Evolutionary conservation across 2,797 vertebrate species (phyloP).

Genomic region (Parotocinclus haroldoi): DNA sequence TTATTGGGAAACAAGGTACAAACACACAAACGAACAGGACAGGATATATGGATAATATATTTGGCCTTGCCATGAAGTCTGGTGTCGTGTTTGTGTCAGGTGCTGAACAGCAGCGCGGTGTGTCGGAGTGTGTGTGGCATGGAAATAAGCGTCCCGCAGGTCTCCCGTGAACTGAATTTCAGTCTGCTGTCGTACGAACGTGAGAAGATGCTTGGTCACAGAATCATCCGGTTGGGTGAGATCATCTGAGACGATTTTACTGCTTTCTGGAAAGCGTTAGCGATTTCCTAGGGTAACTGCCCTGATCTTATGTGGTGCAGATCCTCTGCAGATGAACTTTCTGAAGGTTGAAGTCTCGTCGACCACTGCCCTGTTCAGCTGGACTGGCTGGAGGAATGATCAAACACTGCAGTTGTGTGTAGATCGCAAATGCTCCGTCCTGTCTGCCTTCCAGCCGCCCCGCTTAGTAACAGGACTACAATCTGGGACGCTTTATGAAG

Average conservation of each 20-base stretch:
- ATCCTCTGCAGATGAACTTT: constrained; percentile 34
- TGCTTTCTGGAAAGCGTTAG: too few relatives aligned
- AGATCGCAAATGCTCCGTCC: constrained; percentile 52
- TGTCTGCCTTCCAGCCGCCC: constrained; percentile 41
- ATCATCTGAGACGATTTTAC: neutral
- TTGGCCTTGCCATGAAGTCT: neutral
- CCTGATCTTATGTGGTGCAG: constrained; percentile 27
- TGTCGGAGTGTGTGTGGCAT: constrained; percentile 28
- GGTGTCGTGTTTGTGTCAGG: constrained; percentile 21
- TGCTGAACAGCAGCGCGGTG: constrained; percentile 33
- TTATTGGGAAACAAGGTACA: constrained; percentile 67
- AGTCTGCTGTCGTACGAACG: constrained; percentile 34
- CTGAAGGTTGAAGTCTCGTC: constrained; percentile 61
- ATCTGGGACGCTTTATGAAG: constrained; percentile 67
- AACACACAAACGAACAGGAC: neutral
- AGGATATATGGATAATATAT: neutral
- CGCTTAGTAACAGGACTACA: constrained; percentile 68
- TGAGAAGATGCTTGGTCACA: constrained; percentile 37
- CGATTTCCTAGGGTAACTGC: neutral
- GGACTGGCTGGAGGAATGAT: constrained; percentile 51
- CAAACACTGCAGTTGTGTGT: constrained; percentile 61
- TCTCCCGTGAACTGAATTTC: constrained; percentile 16
- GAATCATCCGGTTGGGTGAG: constrained; percentile 37
- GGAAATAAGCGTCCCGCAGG: constrained; percentile 16
- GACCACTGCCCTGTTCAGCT: constrained; percentile 68